Percentiles rank a stretch among this genome's conserved stretches.
Evolutionary conservation across 2,113 vertebrate genomes (phyloP).

Genomic region (Amblyopsis rosae): DNA sequence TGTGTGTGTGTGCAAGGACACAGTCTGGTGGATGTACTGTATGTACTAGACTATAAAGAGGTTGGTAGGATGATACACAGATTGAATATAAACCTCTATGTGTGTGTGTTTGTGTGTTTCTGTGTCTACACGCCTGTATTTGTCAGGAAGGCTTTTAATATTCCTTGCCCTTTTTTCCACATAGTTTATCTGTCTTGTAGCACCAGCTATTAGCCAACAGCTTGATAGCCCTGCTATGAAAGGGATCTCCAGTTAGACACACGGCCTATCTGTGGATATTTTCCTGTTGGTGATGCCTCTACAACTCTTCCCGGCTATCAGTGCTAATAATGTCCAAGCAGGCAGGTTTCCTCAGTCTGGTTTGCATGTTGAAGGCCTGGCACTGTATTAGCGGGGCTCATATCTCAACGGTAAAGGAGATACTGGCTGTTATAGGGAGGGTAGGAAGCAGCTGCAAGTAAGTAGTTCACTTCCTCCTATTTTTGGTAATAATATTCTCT

Average conservation of each 20-base stretch:
- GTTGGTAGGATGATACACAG: background rate
- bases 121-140: background rate
- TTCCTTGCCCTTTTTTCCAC: slow-evolving; percentile 6
- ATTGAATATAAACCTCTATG: background rate
- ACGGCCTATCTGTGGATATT: slow-evolving; percentile 44
- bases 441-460: slow-evolving; percentile 4
- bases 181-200: slow-evolving; percentile 45
- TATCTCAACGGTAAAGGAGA: slow-evolving; percentile 30
- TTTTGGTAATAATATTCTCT: background rate
- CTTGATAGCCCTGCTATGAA: slow-evolving; percentile 62
- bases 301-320: slow-evolving; percentile 42
- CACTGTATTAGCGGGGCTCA: slow-evolving; percentile 22
- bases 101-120: slow-evolving; percentile 7
- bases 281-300: slow-evolving; percentile 43
- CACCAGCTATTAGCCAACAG: slow-evolving; percentile 66
- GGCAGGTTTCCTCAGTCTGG: slow-evolving; percentile 15
- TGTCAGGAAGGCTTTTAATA: slow-evolving; percentile 36
- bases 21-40: background rate
- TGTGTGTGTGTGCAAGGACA: background rate
- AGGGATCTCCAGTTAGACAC: slow-evolving; percentile 43
- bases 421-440: background rate
- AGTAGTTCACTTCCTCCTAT: background rate
- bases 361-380: slow-evolving; percentile 46
- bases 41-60: background rate
- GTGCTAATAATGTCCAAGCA: slow-evolving; percentile 56